Percentiles rank a stretch among this genome's conserved stretches.
These are phyloP conservation scores for Muscicapa comitata DNA, from an alignment of 2,797 vertebrate species.

Conservation along the genomic window DNA sequence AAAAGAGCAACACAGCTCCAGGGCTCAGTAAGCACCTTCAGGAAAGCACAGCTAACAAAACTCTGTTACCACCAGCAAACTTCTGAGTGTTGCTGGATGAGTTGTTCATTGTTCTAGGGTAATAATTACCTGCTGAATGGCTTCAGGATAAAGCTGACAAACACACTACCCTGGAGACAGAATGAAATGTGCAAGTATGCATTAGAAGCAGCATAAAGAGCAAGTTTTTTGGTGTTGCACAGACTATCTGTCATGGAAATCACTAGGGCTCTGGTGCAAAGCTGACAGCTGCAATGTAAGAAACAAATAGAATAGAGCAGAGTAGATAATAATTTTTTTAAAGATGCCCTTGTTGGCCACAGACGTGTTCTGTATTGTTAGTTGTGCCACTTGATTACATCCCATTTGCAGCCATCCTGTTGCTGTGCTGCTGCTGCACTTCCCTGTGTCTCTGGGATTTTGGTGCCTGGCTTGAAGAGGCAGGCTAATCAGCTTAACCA, in stretches of 20 bases:
- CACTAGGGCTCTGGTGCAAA: neutral
- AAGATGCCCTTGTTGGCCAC: neutral
- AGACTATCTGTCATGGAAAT: slow-evolving; percentile 13
- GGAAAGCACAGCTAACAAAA: neutral
- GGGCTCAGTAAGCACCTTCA: neutral
- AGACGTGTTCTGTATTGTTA: neutral
- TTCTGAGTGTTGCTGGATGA: neutral
- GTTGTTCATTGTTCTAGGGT: neutral
- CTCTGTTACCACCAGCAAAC: neutral
- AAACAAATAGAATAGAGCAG: neutral
- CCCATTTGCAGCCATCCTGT: neutral
- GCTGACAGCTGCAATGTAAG: neutral
- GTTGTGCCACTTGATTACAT: neutral
- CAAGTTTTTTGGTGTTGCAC: neutral
- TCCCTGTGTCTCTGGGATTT: neutral
- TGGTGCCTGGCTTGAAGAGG: neutral
- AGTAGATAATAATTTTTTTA: neutral
- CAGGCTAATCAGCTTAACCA: neutral
- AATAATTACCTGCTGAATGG: slow-evolving; percentile 17
- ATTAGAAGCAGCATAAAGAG: neutral
- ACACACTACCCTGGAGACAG: neutral
- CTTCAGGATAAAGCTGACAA: neutral
- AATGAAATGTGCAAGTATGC: neutral
- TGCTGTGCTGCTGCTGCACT: neutral
- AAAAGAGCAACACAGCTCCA: neutral